Conservation (phyloP, 2,113 vertebrate species). For the Actenoides hombroni region DNA sequence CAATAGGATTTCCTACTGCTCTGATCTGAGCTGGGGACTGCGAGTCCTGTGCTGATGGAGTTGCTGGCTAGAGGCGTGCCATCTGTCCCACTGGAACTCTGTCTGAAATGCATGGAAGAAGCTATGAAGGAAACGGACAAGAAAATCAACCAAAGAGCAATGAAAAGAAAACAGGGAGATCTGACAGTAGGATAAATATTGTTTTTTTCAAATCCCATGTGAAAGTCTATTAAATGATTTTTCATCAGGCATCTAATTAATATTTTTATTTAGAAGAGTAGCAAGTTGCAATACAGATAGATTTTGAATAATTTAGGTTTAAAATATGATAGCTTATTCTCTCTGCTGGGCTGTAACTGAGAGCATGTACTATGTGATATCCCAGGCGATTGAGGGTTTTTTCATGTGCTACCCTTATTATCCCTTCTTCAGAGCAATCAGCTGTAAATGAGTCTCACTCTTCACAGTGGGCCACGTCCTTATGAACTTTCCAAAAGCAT, state of each 20-base stretch:
- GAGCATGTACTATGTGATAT: neutral
- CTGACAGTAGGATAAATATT: neutral
- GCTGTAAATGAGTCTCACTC: neutral
- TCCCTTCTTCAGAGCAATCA: neutral
- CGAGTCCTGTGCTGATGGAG: neutral
- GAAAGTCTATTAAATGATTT: neutral
- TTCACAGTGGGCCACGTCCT: neutral
- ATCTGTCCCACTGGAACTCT: neutral
- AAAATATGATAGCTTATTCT: neutral
- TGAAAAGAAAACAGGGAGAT: neutral
- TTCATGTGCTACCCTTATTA: neutral
- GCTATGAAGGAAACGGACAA: neutral
- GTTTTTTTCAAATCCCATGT: neutral
- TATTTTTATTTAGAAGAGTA: neutral
- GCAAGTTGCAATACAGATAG: neutral
- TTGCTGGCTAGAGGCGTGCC: neutral
- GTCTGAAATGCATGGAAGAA: neutral
- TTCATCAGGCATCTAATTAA: neutral
- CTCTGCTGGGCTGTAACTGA: neutral
- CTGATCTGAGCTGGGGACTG: neutral
- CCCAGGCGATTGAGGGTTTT: neutral
- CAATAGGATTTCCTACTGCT: neutral
- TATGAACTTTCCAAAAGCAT: neutral
- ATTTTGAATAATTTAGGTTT: neutral
- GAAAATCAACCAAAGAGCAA: neutral